These are phyloP conservation scores for Oryzias javanicus DNA, from an alignment of 2,113 vertebrate genomes.

Conservation along the genomic window DNA sequence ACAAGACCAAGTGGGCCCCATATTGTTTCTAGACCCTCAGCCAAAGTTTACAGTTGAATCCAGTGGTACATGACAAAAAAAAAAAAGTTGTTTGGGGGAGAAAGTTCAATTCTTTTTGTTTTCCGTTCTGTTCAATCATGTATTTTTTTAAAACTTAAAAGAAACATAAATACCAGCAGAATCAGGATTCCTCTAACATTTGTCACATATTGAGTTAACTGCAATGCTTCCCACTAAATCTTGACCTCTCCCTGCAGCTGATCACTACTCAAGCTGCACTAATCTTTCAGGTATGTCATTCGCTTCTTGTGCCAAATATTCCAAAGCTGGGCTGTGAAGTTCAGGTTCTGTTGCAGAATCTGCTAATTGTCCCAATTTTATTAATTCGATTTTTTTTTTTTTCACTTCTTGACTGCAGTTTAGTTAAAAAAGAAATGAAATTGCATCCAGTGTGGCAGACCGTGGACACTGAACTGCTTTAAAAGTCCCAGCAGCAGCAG, in stretches of 20 bases:
- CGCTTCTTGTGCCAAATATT: slow-evolving; percentile 39
- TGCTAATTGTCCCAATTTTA: slow-evolving; percentile 48
- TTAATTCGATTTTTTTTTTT: slow-evolving; percentile 8
- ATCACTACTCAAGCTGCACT: slow-evolving; percentile 64
- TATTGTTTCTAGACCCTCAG: too few species aligned
- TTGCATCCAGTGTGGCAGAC: slow-evolving; percentile 14
- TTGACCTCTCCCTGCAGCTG: slow-evolving; percentile 78
- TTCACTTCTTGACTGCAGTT: slow-evolving; percentile 52
- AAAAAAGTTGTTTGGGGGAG: too few species aligned
- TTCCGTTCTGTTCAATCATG: too few species aligned
- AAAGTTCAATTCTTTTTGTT: too few species aligned
- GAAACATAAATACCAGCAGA: too few species aligned
- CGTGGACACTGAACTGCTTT: slow-evolving; percentile 50
- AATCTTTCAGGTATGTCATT: slow-evolving; percentile 77
- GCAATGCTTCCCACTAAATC: slow-evolving; percentile 64
- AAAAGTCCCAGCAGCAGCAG: slow-evolving; percentile 34
- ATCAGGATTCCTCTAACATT: too few species aligned
- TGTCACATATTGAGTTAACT: slow-evolving; percentile 6
- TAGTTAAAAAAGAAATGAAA: slow-evolving; percentile 19
- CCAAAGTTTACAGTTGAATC: too few species aligned
- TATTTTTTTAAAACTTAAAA: too few species aligned
- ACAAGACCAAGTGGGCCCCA: too few species aligned
- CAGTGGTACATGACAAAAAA: too few species aligned
- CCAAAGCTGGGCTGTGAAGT: slow-evolving; percentile 52
- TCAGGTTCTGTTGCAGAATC: slow-evolving; percentile 27